Base-by-base conservation (phyloP, 2,888 invertebrate genomes). In the Apamea monoglypha region DNA sequence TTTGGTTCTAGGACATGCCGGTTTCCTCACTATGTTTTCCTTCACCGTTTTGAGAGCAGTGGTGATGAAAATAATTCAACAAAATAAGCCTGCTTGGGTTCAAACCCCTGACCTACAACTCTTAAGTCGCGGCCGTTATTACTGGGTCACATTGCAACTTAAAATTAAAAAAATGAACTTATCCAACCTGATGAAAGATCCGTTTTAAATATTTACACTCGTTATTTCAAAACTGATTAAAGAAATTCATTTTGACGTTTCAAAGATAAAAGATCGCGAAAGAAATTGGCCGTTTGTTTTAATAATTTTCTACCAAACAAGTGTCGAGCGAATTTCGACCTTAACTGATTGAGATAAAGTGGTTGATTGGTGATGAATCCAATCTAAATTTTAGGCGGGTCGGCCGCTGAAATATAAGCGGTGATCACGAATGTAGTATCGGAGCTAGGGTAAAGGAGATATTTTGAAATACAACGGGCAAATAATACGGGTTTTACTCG, bases 371-470 rank as follows among this genome's bases (percentile, higher is more conserved):
- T 90, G 87, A 91, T 88, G 80, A 86, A 85, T 79, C 80, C 94
- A 95, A 96, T 95, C 95, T 94, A 93, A 87, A 94, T 93, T 95
- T 95, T 94, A 95, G 96, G 96, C 95, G 95, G 93, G 91, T 77
- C 91, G 80, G 88, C 88, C 82, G 87, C 91, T 94, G 94, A 95
- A 94, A 94, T 94, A 94, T 95, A 95, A 93, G 92, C 91, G 89
- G 87, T 89, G 91, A 91, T 91, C 94, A 93, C 92, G 93, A 93
- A 88, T 90, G 71, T 94, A 93, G 93, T 74, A 74, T 8, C 77
- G 81, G 95, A 91, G 93, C 74, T 72, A 73, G 74, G 3, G 21
- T 8, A 21, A 21, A 53, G 16, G 5, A 10, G 3, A 21, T 71
- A 21, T 50, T 25, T 12, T 7, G 40, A 40, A 64, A 53, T 40